phyloP scores from a whole-genome alignment of 2,888 invertebrate species.

The Cantharis rufa region DNA sequence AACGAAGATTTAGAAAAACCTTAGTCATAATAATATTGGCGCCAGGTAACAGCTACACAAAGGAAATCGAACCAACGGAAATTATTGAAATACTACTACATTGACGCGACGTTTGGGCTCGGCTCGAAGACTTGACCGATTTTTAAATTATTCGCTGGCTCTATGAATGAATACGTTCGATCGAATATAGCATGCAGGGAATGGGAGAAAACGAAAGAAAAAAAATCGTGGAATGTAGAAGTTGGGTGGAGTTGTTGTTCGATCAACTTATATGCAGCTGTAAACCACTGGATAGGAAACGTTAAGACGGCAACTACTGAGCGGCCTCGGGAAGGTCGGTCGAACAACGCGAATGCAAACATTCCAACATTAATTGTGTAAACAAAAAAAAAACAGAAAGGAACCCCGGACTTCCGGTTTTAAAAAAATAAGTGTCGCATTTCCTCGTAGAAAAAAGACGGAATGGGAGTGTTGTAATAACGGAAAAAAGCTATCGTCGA shows the following conservation, averaged over 20 bases:
- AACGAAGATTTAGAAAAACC: conserved; percentile 17
- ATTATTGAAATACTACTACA: conserved; percentile 4
- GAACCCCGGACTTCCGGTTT: neutral
- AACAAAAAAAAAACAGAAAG: neutral
- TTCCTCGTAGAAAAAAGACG: neutral
- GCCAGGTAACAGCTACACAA: conserved; percentile 17
- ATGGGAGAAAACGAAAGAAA: neutral
- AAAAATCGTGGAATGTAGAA: conserved; percentile 31
- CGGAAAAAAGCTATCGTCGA: conserved; percentile 7
- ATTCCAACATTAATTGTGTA: conserved; percentile 18
- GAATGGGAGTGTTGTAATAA: neutral
- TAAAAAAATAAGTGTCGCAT: neutral
- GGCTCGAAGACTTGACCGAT: neutral
- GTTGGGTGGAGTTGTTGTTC: conserved; percentile 36
- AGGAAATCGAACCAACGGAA: conserved; percentile 12
- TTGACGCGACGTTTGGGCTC: neutral
- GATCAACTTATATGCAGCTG: conserved; percentile 33
- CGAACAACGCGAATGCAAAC: conserved; percentile 35
- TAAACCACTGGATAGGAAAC: conserved; percentile 34
- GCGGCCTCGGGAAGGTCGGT: conserved; percentile 41
- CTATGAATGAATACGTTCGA: neutral
- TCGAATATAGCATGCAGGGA: neutral
- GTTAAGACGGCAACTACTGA: conserved; percentile 28
- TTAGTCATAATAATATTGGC: conserved; percentile 24
- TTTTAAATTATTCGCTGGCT: neutral